Evolutionary conservation across 2,888 invertebrate species (phyloP).

Genomic region (Coelogynopora nodosa): DNA sequence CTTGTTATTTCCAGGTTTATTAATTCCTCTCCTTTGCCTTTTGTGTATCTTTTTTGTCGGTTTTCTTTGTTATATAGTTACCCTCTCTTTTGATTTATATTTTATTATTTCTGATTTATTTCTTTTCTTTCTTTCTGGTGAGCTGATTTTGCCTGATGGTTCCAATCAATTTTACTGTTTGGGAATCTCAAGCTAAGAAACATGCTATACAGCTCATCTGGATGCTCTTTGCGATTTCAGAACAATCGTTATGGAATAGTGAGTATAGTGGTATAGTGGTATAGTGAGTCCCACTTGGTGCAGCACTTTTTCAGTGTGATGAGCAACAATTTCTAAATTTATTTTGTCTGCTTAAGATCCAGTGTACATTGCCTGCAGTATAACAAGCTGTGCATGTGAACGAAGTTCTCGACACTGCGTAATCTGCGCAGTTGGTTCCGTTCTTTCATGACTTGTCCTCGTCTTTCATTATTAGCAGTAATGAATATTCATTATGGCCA

Average conservation of each 20-base stretch:
- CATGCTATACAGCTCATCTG: neutral
- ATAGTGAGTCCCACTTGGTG: neutral
- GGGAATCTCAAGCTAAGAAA: neutral
- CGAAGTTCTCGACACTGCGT: neutral
- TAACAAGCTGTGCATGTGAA: neutral
- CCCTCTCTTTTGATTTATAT: too few relatives aligned
- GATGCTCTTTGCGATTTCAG: neutral
- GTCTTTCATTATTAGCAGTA: neutral
- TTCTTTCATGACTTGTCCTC: neutral
- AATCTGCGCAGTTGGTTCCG: neutral
- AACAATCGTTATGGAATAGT: neutral
- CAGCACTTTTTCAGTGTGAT: neutral
- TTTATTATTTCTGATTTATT: too few relatives aligned
- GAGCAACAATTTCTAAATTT: neutral
- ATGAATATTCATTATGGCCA: neutral
- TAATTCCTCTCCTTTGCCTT: too few relatives aligned
- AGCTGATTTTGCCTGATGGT: too few relatives aligned
- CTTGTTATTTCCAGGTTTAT: too few relatives aligned
- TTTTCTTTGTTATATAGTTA: too few relatives aligned
- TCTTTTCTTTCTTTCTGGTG: too few relatives aligned
- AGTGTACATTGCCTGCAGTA: neutral
- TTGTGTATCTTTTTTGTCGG: too few relatives aligned
- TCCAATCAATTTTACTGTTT: neutral
- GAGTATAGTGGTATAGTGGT: too few relatives aligned
- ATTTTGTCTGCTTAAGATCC: neutral